A percentile compares a stretch with the other conserved stretches of the same genome.
Conservation (phyloP, 1,140 invertebrate species). For the Scaptodrosophila lebanonensis region DNA sequence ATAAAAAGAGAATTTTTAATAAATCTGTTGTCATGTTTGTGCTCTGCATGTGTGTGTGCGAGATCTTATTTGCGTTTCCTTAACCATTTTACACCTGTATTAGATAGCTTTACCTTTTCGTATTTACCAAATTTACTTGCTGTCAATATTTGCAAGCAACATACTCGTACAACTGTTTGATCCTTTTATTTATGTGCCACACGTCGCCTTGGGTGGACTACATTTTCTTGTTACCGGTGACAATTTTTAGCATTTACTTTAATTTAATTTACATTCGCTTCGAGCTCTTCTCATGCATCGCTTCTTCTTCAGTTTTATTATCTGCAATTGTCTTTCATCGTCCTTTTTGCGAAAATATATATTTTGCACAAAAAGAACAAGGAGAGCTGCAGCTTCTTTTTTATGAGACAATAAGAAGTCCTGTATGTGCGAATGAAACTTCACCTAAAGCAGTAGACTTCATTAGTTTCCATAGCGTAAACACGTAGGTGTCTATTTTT, state of each 20-base stretch:
- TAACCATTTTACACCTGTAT: too few species aligned
- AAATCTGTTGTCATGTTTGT: too few species aligned
- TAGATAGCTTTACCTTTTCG: neutral
- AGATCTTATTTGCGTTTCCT: too few species aligned
- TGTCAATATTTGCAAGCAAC: constrained; percentile 40
- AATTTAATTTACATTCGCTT: constrained; percentile 31
- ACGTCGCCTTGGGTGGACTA: neutral
- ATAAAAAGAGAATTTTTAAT: too few species aligned
- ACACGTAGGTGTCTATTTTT: too few species aligned
- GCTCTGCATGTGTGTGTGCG: too few species aligned
- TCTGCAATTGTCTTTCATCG: neutral
- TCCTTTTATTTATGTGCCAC: constrained; percentile 21
- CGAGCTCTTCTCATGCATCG: constrained; percentile 29
- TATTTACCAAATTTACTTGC: constrained; percentile 7
- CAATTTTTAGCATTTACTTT: constrained; percentile 28
- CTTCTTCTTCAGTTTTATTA: neutral
- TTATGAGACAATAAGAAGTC: too few species aligned
- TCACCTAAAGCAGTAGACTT: too few species aligned
- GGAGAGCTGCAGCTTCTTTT: too few species aligned
- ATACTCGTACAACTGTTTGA: constrained; percentile 21
- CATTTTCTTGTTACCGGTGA: constrained; percentile 2
- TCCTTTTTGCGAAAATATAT: neutral
- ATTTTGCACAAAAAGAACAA: too few species aligned
- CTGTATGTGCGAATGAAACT: too few species aligned
- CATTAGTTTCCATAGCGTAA: too few species aligned